Base-by-base conservation (phyloP, 2,888 invertebrate genomes). In the Drosophila histrio region DNA sequence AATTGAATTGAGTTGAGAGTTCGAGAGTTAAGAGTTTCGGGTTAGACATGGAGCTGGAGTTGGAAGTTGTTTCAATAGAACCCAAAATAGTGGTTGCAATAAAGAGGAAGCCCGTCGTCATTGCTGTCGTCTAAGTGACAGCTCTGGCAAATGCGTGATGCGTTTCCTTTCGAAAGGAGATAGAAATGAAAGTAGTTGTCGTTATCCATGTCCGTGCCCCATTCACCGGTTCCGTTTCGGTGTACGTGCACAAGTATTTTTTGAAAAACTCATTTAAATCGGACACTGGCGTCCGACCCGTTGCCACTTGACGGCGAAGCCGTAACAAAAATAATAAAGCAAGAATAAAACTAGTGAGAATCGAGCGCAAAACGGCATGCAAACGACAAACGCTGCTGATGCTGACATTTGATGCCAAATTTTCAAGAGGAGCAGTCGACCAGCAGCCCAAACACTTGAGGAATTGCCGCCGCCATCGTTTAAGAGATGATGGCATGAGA, bases 381-480 rank as follows among this genome's bases (percentile, higher is more conserved):
- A 86, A 84, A 85, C 87, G 88, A 87, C 84, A 71, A 78, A 52
- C 67, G 73, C 47, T 53, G 49, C 71, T 77, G 88, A 77, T 70
- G 84, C 87, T 86, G 85, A 88, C 85, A 88, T 86, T 86, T 88
- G 85, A 86, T 86, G 85, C 89, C 85, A 81, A 88, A 86, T 88
- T 86, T 87, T 88, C 87, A 87, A 86, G 89, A 87, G 87, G 81
- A 69, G 64, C 73, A 60, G 57, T 63, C 62, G 58, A 59, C 41
- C 62, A 75, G 77, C 70, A 71, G 72, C 66, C 87, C 84, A 84
- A 79, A 80, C 87, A 85, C 88, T 85, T 85, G 88, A 88, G 88
- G 84, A 87, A 85, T 85, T 88, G 88, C 87, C 78, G 84, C 78
- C 78, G 84, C 75, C 74, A 77, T 75, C 82, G 82, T 82, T 82